A percentile compares a stretch with the other conserved stretches of the same genome.
Evolutionary conservation across 2,888 invertebrate species (phyloP).

Genomic region (Hylaea fasciaria): DNA sequence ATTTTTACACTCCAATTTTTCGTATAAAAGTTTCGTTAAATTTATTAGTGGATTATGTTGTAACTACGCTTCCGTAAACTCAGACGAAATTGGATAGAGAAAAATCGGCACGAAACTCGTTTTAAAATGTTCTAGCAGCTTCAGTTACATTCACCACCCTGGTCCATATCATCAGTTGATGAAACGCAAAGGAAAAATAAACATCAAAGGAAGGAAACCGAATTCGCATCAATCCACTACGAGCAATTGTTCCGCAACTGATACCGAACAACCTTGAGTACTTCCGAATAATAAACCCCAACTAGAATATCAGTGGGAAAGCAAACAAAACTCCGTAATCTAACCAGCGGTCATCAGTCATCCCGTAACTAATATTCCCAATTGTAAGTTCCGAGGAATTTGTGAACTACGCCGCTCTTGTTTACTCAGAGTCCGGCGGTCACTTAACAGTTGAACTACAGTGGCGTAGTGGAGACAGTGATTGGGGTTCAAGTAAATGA

Average conservation of each 20-base stretch:
- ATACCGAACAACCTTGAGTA: constrained; percentile 18
- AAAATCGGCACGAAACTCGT: too few relatives aligned
- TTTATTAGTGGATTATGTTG: not conserved
- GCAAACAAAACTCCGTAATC: constrained; percentile 34
- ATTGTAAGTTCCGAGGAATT: constrained; percentile 54
- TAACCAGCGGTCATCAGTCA: constrained; percentile 63
- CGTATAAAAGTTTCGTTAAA: not conserved
- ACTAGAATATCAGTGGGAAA: constrained; percentile 30
- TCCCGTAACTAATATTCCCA: constrained; percentile 65
- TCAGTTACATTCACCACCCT: too few relatives aligned
- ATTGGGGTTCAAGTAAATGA: constrained; percentile 9
- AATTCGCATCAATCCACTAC: not conserved
- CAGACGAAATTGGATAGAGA: too few relatives aligned
- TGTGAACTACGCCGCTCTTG: constrained; percentile 61
- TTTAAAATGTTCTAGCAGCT: too few relatives aligned
- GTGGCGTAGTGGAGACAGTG: constrained; percentile 19
- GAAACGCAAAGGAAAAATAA: too few relatives aligned
- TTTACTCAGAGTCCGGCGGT: constrained; percentile 49
- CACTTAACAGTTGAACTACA: constrained; percentile 42
- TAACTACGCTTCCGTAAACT: too few relatives aligned
- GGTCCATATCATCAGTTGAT: too few relatives aligned
- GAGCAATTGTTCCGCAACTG: constrained; percentile 15
- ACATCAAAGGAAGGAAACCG: not conserved
- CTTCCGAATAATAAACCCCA: constrained; percentile 28
- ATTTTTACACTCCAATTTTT: not conserved